phyloP scores from a whole-genome alignment of 2,113 vertebrate genomes.

The Gorsachius goisagi region DNA sequence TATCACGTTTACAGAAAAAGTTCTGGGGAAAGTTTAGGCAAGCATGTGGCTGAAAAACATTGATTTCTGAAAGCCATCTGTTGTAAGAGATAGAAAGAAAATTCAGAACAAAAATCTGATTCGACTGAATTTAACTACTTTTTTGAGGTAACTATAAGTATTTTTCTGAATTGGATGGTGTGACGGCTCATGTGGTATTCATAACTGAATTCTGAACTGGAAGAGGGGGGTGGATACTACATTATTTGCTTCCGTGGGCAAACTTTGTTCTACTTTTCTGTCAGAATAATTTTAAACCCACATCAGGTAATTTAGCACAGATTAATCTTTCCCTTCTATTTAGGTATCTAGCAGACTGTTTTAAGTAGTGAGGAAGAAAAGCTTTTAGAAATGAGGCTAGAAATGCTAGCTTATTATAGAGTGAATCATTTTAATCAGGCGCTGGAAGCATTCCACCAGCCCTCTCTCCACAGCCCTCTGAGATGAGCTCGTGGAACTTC shows the following conservation, averaged over 20 bases:
- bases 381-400: constrained; percentile 23
- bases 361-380: constrained; percentile 40
- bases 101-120: constrained; percentile 36
- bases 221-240: not conserved
- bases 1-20: not conserved
- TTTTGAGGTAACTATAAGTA: constrained; percentile 17
- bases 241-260: constrained; percentile 62
- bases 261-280: constrained; percentile 66
- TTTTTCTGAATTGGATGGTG: constrained; percentile 23
- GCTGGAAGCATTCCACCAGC: constrained; percentile 10
- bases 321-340: constrained; percentile 63
- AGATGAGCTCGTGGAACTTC: constrained; percentile 36
- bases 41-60: constrained; percentile 10
- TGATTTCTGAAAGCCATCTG: constrained; percentile 54
- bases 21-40: not conserved
- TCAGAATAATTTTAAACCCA: constrained; percentile 63
- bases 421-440: constrained; percentile 62
- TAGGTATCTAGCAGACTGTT: constrained; percentile 37
- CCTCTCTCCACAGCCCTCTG: constrained; percentile 12
- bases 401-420: constrained; percentile 56
- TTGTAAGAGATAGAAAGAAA: constrained; percentile 27
- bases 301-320: constrained; percentile 62
- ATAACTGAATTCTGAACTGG: constrained; percentile 35
- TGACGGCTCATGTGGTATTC: constrained; percentile 33
- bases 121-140: constrained; percentile 1